Base-by-base conservation (phyloP, 2,888 invertebrate species). In the Pasiphila rectangulata region DNA sequence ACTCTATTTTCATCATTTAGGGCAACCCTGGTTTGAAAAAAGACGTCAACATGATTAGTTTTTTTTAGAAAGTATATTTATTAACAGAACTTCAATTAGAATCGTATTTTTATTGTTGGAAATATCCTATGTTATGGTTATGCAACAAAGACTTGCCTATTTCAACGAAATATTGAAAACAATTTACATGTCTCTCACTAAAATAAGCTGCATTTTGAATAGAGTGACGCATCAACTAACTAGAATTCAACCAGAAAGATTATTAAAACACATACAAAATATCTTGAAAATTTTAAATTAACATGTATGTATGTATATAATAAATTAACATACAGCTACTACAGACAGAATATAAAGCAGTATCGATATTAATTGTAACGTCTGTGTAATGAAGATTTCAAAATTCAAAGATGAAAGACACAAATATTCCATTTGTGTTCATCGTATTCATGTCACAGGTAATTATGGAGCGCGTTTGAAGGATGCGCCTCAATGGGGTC, bases 361-460 rank as follows among this genome's bases (percentile, higher is more conserved):
- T 25, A 5, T 17, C 16, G 17, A 17, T 9, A 32, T 32, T 2
- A 29, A 27, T 16, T 32, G 6, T 19, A 10, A 5, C 17, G 6
- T 17, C 30, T 17, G 16, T n/a, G n/a, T 17, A 30, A 17, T 9
- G 1, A 16, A 2, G 9, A 32, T 9, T 32, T 32, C 32, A 17
- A n/a, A n/a, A n/a, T 12, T 44, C 44, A 35, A 30, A 49, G 54
- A 57, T 57, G 48, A 53, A 51, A 57, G 50, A 37, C 61, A 50
- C 17, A 29, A 56, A 59, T 41, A n/a, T n/a, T 46, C 46, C 56
- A 60, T 68, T 78, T n/a, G n/a, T n/a, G n/a, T n/a, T n/a, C n/a
- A n/a, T 67, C 53, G 67, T 75, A 84, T 83, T 76, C 83, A 58
- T 66, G 70, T 72, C 82, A 76, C 67, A 72, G 69, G 67, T 77